Base-by-base conservation (phyloP, 2,113 vertebrate genomes). In the Zosterops pallidus region DNA sequence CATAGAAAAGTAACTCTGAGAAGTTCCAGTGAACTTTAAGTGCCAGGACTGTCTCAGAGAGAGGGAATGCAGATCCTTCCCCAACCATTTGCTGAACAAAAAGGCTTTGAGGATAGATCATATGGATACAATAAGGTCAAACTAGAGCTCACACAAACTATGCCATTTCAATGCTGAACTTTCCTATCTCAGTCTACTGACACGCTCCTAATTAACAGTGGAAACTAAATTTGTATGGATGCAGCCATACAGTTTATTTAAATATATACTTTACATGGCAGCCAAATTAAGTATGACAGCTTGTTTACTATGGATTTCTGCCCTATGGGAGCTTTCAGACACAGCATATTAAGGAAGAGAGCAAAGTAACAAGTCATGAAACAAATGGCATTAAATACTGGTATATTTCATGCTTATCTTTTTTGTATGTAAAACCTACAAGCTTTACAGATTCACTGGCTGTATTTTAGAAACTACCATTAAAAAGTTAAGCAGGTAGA, bases 251-350 rank as follows among this genome's bases (percentile, higher is more conserved):
- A 52, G 42, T 77, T 92, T 89, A 72, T 83, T 79, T 87, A 77
- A 92, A 92, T 62, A 62, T 46, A 76, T 39, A 65, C 15, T 90
- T 76, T 49, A 84, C 21, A 72, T 24, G 92, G 81, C 39, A 94
- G 60, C 49, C 81, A 89, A 86, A 95, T 79, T 89, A 95, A 95
- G 28, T 28, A 9, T 65, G 94, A 92, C 94, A 89, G 81, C 44
- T 85, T 96, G 78, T 94, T 97, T 95, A 92, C 55, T 90, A 59
- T 52, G 59, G 65, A 60, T 59, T 91, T 64, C 60, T 67, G 77
- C 76, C 82, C 68, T 83, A 23, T 89, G 86, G 92, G 85, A 95
- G 44, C 72, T 89, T 93, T 85, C 88, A 93, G 95, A 80, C 93
- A 95, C 39, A 70, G 33, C 49, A 86, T 39, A 83, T 95, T 89